Evolutionary conservation across 2,888 invertebrate genomes (phyloP).

Genomic region (Polyploca ridens): DNA sequence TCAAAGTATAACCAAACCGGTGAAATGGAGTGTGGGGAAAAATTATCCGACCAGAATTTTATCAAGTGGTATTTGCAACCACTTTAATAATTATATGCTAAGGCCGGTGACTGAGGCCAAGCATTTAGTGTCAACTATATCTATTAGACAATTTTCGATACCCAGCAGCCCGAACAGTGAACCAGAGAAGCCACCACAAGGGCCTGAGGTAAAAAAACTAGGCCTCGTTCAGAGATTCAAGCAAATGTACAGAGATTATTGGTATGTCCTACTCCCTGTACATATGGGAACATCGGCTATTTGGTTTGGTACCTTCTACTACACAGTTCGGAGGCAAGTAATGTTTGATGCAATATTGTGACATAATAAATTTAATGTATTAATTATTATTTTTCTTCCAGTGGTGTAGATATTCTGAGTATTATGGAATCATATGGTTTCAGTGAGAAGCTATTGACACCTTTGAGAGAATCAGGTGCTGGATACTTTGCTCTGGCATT

Average conservation of each 20-base stretch:
- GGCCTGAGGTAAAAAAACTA: conserved; percentile 69
- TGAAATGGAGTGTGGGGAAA: conserved; percentile 57
- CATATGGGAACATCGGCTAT: conserved; percentile 94
- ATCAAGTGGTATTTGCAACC: conserved; percentile 55
- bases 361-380: not conserved
- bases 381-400: conserved; percentile 73
- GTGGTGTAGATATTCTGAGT: conserved; percentile 95
- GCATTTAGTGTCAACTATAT: conserved; percentile 35
- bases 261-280: conserved; percentile 98
- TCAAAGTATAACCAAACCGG: conserved; percentile 63
- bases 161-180: conserved; percentile 29
- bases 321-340: conserved; percentile 91
- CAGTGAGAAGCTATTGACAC: conserved; percentile 90
- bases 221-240: conserved; percentile 93
- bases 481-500: conserved; percentile 96
- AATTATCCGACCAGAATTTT: conserved; percentile 55
- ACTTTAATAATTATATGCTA: conserved; percentile 37
- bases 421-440: conserved; percentile 91
- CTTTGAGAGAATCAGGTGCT: conserved; percentile 91
- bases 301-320: conserved; percentile 96
- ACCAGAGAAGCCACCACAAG: conserved; percentile 36
- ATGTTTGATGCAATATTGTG: conserved; percentile 15
- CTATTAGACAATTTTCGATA: conserved; percentile 48
- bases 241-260: conserved; percentile 96
- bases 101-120: conserved; percentile 40